Evolutionary conservation across 1,140 invertebrate genomes (phyloP), one percentile per base, ranked within the genome.

Genomic region (Trachymyrmex cornetzi): DNA sequence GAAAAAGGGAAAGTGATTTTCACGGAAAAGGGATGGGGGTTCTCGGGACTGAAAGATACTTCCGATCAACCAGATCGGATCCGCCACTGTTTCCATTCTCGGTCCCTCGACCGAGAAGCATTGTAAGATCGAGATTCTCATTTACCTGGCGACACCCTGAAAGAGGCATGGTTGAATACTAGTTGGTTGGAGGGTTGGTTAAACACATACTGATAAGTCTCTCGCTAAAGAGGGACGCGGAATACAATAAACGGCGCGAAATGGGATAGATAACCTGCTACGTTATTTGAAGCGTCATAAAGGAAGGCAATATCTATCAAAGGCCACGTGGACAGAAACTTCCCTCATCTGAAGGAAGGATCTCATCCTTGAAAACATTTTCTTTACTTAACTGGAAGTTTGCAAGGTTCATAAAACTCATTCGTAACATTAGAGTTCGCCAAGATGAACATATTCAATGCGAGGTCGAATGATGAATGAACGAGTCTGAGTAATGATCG

Each of bases 1-100:
- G 59, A 90, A 90, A 84, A 86, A 88, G 90, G 79, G 87, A 90
- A 88, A 91, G 89, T 91, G 90, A 88, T 88, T 91, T 91, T 88
- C 19, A 53, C 11, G 38, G 34, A 16, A 11, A n/a, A 59, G 22
- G 27, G 48, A 66, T 63, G 44, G 48, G 30, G 69, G 77, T 50
- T 69, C 77, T 6, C 48, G 44, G 55, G 7, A 11, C 24, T 74
- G 61, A 75, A 66, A 64, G 80, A 80, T 55, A 88, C 82, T 79
- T 87, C 77, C 86, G 81, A 75, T 84, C 80, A 84, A 38, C 24
- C 69, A 24, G 53, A 22, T 72, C 30, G 69, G 19, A 34, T 82
- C 67, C 64, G 12, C 27, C 64, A 30, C 67, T 50, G 64, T n/a
- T 74, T 87, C 75, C 50, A 87, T 91, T 87, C 75, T 90, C 59